Percentiles rank a stretch among this genome's conserved stretches.
These are phyloP conservation scores for Stratiomys singularior DNA, from an alignment of 2,888 invertebrate species.

Conservation along the genomic window DNA sequence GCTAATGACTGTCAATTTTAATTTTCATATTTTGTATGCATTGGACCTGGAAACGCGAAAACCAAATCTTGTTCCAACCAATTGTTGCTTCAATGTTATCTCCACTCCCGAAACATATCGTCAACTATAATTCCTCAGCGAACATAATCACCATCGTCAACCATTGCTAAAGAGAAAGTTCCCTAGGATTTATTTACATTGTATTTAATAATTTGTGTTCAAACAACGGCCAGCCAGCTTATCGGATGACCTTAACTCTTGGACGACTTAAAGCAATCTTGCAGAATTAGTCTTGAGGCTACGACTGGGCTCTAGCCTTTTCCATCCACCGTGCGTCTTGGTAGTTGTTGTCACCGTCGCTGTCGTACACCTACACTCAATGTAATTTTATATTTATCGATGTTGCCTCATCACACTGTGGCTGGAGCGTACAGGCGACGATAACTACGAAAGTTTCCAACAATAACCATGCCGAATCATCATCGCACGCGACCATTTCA, in stretches of 20 bases:
- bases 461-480: no score
- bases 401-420: background rate
- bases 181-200: constrained; percentile 20
- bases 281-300: background rate
- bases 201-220: constrained; percentile 35
- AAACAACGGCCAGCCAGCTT: background rate
- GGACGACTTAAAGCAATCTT: background rate
- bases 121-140: no score
- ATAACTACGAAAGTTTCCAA: background rate
- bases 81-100: no score
- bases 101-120: no score
- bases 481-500: constrained; percentile 27
- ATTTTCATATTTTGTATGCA: no score
- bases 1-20: no score
- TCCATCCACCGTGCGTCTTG: background rate
- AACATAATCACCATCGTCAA: no score
- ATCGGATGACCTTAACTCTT: constrained; percentile 14
- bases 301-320: background rate
- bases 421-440: background rate
- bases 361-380: constrained; percentile 16
- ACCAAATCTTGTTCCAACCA: no score
- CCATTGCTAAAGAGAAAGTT: constrained; percentile 26
- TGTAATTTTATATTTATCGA: background rate
- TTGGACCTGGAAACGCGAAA: no score
- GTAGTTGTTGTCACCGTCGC: background rate